These are phyloP conservation scores for Pseudonaja textilis DNA, from an alignment of 2,113 vertebrate species.

Conservation along the genomic window DNA sequence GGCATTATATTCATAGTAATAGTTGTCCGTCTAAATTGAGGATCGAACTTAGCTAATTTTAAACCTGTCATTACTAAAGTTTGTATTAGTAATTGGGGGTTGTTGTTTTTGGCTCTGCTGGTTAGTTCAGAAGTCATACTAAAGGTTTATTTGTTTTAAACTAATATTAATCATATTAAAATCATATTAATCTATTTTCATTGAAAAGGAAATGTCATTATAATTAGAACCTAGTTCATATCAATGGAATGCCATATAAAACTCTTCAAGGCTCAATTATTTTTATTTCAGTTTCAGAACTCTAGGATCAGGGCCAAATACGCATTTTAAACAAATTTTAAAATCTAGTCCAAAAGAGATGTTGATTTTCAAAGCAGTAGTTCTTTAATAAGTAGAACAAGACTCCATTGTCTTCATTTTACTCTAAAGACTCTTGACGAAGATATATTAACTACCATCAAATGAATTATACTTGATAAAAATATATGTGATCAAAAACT, in stretches of 20 bases:
- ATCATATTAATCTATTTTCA: neutral
- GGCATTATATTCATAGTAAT: neutral
- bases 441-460: neutral
- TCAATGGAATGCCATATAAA: neutral
- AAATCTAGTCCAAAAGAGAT: constrained; percentile 23
- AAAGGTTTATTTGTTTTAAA: neutral
- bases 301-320: constrained; percentile 31
- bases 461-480: neutral
- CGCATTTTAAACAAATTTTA: constrained; percentile 35
- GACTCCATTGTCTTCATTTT: constrained; percentile 36
- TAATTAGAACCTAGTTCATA: neutral
- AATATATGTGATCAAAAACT: neutral
- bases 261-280: constrained; percentile 7
- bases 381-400: constrained; percentile 41
- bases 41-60: neutral
- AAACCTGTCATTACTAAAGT: neutral
- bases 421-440: constrained; percentile 9
- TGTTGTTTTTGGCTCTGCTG: neutral
- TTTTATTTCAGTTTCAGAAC: constrained; percentile 17
- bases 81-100: neutral
- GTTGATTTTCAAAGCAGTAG: constrained; percentile 41
- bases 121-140: neutral
- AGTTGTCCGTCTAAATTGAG: neutral
- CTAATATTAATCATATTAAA: neutral
- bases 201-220: constrained; percentile 7